These are phyloP conservation scores for Eupithecia vulgata DNA, from an alignment of 2,888 invertebrate species.

Conservation along the genomic window DNA sequence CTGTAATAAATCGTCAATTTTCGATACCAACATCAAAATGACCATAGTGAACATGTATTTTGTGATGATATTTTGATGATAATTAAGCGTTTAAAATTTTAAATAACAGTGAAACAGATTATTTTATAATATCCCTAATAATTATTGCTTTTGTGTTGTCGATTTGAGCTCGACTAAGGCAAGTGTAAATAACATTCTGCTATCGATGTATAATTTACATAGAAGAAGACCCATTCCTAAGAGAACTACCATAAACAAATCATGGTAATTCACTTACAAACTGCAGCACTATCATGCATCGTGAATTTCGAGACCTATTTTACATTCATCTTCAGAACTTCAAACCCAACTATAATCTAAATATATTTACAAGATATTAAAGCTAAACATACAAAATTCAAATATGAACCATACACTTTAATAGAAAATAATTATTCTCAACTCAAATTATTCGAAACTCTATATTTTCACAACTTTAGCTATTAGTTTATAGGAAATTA, in stretches of 20 bases:
- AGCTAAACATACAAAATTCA: slow-evolving; percentile 49
- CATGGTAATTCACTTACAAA: neutral
- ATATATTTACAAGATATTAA: slow-evolving; percentile 55
- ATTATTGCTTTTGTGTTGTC: slow-evolving; percentile 55
- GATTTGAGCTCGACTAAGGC: slow-evolving; percentile 23
- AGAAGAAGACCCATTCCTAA: neutral
- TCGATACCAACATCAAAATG: neutral
- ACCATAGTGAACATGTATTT: slow-evolving; percentile 29
- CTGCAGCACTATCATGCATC: neutral
- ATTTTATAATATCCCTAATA: slow-evolving; percentile 47
- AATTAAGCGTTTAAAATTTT: slow-evolving; percentile 29
- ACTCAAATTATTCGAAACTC: slow-evolving; percentile 45
- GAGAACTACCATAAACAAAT: neutral
- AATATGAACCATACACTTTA: slow-evolving; percentile 45
- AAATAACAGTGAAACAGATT: slow-evolving; percentile 45
- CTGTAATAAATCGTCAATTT: slow-evolving; percentile 3
- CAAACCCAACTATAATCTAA: slow-evolving; percentile 48
- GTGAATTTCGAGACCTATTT: slow-evolving; percentile 34
- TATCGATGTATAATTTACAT: slow-evolving; percentile 1
- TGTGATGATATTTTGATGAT: slow-evolving; percentile 34
- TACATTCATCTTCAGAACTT: slow-evolving; percentile 41
- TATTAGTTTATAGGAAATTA: slow-evolving; percentile 60
- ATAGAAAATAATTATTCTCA: slow-evolving; percentile 47
- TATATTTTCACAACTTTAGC: slow-evolving; percentile 54
- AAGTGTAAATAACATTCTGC: neutral